Evolutionary conservation across 1,140 invertebrate species (phyloP).

Genomic region (Tetraneura akinire): DNA sequence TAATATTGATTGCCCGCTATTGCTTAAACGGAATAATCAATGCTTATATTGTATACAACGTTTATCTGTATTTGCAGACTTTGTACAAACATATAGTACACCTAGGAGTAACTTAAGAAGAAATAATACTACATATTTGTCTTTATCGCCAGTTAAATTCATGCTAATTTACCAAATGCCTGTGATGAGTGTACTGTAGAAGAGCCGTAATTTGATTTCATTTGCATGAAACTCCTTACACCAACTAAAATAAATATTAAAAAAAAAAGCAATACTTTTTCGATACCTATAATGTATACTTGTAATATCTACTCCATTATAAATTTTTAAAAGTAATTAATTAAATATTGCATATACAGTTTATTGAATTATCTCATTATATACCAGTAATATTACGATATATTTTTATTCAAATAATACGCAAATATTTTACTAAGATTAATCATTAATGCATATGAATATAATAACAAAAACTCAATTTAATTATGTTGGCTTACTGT

Average conservation of each 20-base stretch:
- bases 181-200: neutral
- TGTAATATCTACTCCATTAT: too few relatives aligned
- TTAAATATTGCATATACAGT: too few relatives aligned
- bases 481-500: constrained; percentile 1
- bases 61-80: neutral
- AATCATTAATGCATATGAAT: too few relatives aligned
- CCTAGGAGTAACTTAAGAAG: neutral
- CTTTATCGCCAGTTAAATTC: neutral
- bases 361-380: too few relatives aligned
- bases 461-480: neutral
- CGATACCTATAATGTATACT: too few relatives aligned
- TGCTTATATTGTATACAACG: neutral
- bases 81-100: constrained; percentile 4
- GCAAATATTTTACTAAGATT: too few relatives aligned
- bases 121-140: constrained; percentile 29
- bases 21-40: neutral
- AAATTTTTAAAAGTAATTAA: too few relatives aligned
- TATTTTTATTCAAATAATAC: too few relatives aligned
- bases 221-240: constrained; percentile 17
- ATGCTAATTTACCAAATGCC: constrained; percentile 11
- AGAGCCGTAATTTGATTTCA: constrained; percentile 41
- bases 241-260: neutral
- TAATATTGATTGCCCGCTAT: neutral
- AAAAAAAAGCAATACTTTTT: neutral
- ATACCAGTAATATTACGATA: too few relatives aligned